Evolutionary conservation across 2,888 invertebrate genomes (phyloP).

Genomic region (Mechanitis messenoides): DNA sequence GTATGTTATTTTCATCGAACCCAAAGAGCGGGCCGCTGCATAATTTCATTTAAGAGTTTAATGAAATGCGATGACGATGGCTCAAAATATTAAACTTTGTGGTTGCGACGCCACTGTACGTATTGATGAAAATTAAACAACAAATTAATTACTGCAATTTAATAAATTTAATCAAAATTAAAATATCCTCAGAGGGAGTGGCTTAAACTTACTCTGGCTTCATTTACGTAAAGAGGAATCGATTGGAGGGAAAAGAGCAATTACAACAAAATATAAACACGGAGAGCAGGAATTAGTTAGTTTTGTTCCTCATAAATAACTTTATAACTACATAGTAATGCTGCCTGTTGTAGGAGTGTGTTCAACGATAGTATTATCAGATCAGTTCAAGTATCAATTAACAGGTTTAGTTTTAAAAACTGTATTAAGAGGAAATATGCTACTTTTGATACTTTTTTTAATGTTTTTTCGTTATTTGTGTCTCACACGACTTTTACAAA

Average conservation of each 20-base stretch:
- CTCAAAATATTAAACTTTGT: too few relatives aligned
- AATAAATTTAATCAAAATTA: slow-evolving; percentile 10
- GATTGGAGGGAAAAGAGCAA: too few relatives aligned
- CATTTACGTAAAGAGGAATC: slow-evolving; percentile 9
- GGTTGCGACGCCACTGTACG: too few relatives aligned
- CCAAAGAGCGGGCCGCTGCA: neutral
- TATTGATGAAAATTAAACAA: too few relatives aligned
- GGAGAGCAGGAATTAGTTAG: neutral
- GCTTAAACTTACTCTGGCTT: slow-evolving; percentile 13
- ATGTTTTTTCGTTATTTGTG: too few relatives aligned
- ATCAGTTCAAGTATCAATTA: neutral
- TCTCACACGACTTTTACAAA: too few relatives aligned
- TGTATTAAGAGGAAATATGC: too few relatives aligned
- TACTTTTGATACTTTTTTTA: too few relatives aligned
- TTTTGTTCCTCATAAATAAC: neutral
- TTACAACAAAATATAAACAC: too few relatives aligned
- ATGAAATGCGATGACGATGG: neutral
- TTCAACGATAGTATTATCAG: neutral
- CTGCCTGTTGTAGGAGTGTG: neutral
- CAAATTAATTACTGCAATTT: too few relatives aligned
- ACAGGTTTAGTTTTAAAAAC: neutral
- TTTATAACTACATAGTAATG: neutral
- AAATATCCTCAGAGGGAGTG: slow-evolving; percentile 17
- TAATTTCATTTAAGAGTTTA: slow-evolving; percentile 1
- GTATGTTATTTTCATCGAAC: too few relatives aligned